Base-by-base conservation (phyloP, 2,797 vertebrate genomes). In the Scleropages formosus region DNA sequence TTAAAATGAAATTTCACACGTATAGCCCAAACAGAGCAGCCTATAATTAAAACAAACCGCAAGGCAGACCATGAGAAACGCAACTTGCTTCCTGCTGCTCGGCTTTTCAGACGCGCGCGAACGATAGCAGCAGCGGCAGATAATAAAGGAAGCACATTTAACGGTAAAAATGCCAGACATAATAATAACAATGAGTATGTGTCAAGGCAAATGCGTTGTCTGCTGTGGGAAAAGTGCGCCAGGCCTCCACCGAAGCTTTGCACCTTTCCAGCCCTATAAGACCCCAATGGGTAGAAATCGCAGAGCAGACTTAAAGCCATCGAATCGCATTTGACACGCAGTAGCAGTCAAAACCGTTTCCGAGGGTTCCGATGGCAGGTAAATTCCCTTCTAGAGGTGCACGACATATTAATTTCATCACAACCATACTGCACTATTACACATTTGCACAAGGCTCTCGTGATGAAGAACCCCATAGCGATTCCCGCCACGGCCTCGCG, bases 1-100 rank as follows among this genome's bases (percentile, higher is more conserved):
- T 77, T 78, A 87, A 88, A 88, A 87, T 75, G 80, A 83, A 88
- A 89, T 87, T 82, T 86, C 82, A 84, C 49, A 84, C 87, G 83
- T 85, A 62, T 73, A 88, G 86, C 82, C 87, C 83, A 89, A 90
- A 90, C 85, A 89, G 70, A 24, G 81, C 73, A 77, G 78, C 75
- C 80, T 73, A 84, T 73, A 84, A 81, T 84, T 81, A 83, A 88
- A 88, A 89, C 88, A 89, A 69, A 80, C 71, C 82, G 31, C 26
- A 58, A 77, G 82, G 64, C 78, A 75, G 58, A 75, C 79, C 75
- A 79, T 80, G 82, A 81, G 80, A 80, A 73, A 75, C 67, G 80
- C 53, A 11, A 53, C 79, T 24, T n/a, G 63, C 62, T 72, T 75
- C 72, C 68, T 71, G 76, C 65, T 6, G 8, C 15, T 51, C 44